These are phyloP conservation scores for Drosophila lacteicornis DNA, from an alignment of 1,140 invertebrate species.

Conservation along the genomic window DNA sequence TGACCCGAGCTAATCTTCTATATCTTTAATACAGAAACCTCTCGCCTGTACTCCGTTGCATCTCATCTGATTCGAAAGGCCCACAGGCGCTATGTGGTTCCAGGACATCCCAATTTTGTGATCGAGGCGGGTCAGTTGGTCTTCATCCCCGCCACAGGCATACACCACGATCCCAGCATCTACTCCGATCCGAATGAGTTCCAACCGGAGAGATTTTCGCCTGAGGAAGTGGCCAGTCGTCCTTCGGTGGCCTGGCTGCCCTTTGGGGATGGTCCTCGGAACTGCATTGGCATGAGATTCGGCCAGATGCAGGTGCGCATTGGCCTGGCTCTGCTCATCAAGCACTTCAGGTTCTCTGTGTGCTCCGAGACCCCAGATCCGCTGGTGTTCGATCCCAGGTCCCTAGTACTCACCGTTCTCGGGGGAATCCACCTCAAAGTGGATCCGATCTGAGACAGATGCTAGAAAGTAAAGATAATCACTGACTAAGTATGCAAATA, in stretches of 20 bases:
- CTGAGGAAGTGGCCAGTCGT: slow-evolving; percentile 82
- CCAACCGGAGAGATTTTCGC: slow-evolving; percentile 86
- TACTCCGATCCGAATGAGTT: slow-evolving; percentile 87
- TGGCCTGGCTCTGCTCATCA: slow-evolving; percentile 82
- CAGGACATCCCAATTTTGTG: slow-evolving; percentile 86
- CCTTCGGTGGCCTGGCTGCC: slow-evolving; percentile 86
- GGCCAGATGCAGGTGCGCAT: slow-evolving; percentile 84
- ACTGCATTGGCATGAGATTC: slow-evolving; percentile 85
- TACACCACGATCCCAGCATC: slow-evolving; percentile 87
- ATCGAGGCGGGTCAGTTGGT: slow-evolving; percentile 87
- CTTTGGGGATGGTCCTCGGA: slow-evolving; percentile 88
- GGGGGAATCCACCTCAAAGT: slow-evolving; percentile 1
- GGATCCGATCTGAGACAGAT: background rate
- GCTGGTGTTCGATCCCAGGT: slow-evolving; percentile 36
- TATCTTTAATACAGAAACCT: slow-evolving; percentile 85
- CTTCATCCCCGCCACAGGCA: slow-evolving; percentile 86
- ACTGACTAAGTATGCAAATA: background rate
- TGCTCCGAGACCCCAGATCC: slow-evolving; percentile 60
- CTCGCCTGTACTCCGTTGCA: slow-evolving; percentile 88
- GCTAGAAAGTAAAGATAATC: background rate
- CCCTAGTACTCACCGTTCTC: slow-evolving; percentile 15
- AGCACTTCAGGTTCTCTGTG: slow-evolving; percentile 69
- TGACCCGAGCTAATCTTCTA: fast-evolving
- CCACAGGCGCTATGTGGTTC: slow-evolving; percentile 87
- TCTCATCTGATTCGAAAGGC: slow-evolving; percentile 87